These are phyloP conservation scores for Chrysodeixis includens DNA, from an alignment of 2,888 invertebrate species.

Conservation along the genomic window DNA sequence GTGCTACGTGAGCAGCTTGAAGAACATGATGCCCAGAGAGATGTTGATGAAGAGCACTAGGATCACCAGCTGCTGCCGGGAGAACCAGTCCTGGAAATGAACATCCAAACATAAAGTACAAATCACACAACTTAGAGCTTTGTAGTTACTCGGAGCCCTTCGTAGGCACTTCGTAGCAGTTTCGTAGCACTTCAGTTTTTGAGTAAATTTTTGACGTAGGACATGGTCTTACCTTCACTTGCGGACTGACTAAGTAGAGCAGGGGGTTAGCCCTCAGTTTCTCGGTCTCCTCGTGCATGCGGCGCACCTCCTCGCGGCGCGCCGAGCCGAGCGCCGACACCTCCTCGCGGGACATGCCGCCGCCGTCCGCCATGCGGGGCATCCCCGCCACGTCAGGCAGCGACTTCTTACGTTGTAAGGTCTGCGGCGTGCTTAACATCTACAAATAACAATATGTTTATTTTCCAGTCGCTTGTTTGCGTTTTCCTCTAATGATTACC, in stretches of 20 bases:
- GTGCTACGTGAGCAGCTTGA: conserved; percentile 98
- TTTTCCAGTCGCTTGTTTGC: not conserved
- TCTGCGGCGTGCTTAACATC: conserved; percentile 94
- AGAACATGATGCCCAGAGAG: conserved; percentile 98
- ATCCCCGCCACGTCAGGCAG: conserved; percentile 97
- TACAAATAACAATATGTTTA: conserved; percentile 64
- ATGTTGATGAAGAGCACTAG: conserved; percentile 98
- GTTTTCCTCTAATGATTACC: too few relatives aligned
- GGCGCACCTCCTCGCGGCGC: conserved; percentile 97
- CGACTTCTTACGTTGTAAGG: conserved; percentile 97
- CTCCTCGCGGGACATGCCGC: conserved; percentile 96
- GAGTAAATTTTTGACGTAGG: not conserved
- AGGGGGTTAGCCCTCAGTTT: conserved; percentile 98
- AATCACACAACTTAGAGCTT: not conserved
- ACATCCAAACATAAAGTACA: conserved; percentile 8
- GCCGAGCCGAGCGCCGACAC: conserved; percentile 98
- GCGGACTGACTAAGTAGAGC: conserved; percentile 98
- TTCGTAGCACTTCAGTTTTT: conserved; percentile 21
- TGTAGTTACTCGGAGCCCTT: not conserved
- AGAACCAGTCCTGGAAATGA: conserved; percentile 96
- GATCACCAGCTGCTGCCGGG: conserved; percentile 97
- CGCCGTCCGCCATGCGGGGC: conserved; percentile 93
- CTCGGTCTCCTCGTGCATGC: conserved; percentile 97
- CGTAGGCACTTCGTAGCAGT: conserved; percentile 45
- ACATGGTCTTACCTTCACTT: conserved; percentile 93